Conservation (phyloP, 2,797 vertebrate species). For the Streptopelia turtur region DNA sequence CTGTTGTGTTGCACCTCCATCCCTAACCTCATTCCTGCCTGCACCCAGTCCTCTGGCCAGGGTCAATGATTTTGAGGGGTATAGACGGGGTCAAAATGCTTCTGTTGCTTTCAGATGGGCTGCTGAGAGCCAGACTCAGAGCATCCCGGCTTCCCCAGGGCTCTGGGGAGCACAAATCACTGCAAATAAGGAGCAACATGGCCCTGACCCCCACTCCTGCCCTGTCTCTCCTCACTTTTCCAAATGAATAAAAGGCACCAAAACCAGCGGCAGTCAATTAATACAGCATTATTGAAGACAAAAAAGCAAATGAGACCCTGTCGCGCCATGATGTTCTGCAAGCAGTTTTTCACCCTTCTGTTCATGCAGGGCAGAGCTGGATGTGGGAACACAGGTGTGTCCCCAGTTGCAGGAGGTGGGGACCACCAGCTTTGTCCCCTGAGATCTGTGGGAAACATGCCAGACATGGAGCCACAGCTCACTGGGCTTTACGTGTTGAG, state of each 20-base stretch:
- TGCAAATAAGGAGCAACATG: not conserved
- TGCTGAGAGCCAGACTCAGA: not conserved
- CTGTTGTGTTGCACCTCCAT: not conserved
- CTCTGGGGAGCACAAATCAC: not conserved
- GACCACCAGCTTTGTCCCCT: not conserved
- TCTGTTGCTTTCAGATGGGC: not conserved
- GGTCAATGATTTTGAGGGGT: rapidly evolving
- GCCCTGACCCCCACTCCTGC: not conserved
- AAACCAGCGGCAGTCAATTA: not conserved
- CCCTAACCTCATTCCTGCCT: not conserved
- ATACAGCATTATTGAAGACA: rapidly evolving
- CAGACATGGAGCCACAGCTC: not conserved
- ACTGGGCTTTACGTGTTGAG: rapidly evolving
- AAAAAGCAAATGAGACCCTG: not conserved
- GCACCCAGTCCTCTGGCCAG: not conserved
- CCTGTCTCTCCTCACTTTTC: not conserved
- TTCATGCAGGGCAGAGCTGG: not conserved
- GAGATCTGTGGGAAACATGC: not conserved
- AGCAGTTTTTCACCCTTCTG: not conserved
- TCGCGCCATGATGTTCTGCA: too few relatives aligned
- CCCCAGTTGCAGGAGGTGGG: not conserved
- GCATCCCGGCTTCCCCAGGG: not conserved
- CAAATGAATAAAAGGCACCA: not conserved
- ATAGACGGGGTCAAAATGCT: rapidly evolving
- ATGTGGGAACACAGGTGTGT: rapidly evolving